These are phyloP conservation scores for Sinocyclocheilus grahami DNA, from an alignment of 2,113 vertebrate genomes.

Conservation along the genomic window DNA sequence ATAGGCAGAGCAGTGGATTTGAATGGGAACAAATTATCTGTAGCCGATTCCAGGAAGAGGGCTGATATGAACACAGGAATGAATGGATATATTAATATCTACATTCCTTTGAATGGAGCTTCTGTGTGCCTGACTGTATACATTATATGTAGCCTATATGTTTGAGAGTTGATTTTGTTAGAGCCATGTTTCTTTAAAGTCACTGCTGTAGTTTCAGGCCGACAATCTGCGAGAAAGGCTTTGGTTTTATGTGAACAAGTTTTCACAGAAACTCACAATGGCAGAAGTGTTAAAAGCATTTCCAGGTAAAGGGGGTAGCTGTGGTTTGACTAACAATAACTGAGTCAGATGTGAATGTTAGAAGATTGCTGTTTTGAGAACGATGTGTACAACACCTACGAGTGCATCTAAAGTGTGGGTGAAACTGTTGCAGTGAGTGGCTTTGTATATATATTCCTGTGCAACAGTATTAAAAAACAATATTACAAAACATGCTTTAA, in stretches of 20 bases:
- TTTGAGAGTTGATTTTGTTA: neutral
- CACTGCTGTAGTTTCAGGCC: neutral
- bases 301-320: constrained; percentile 65
- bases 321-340: constrained; percentile 50
- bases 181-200: neutral
- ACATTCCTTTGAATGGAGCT: neutral
- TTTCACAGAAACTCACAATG: constrained; percentile 51
- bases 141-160: neutral
- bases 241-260: constrained; percentile 59
- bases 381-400: neutral
- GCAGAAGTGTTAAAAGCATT: constrained; percentile 52
- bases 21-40: constrained; percentile 32
- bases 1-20: constrained; percentile 13
- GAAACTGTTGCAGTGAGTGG: constrained; percentile 3
- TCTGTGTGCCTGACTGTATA: neutral
- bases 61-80: neutral
- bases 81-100: neutral
- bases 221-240: constrained; percentile 59
- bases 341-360: constrained; percentile 53
- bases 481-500: neutral
- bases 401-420: neutral
- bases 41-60: constrained; percentile 1
- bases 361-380: constrained; percentile 19
- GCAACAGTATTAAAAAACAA: neutral
- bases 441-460: neutral